Base-by-base conservation (phyloP, 2,888 invertebrate species). In the Alloscopus bannaensis region DNA sequence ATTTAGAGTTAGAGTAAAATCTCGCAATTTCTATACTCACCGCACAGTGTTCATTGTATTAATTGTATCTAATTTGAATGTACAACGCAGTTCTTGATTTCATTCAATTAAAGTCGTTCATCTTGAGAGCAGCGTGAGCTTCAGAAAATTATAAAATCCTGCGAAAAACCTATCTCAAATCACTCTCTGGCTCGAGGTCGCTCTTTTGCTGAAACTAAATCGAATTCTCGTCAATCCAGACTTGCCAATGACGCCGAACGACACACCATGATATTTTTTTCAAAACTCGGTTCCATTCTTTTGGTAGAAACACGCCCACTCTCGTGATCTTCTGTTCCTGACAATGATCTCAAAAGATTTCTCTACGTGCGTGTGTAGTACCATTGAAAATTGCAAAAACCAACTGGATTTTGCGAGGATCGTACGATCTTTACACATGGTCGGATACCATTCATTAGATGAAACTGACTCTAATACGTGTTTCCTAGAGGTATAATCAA, bases 391-490 rank as follows among this genome's bases (percentile, higher is more conserved):
- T 13, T 8, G 13, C 6, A 8, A 6, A 36, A 36, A 8, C 6
- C 6, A 36, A 36, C 13, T 13, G 6, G 36, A 36, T 36, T 8
- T 36, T 13, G 36, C 6, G 13, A 8, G 50, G 50, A 50, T 50
- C 50, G 22, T 50, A 50, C 50, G 50, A 50, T 36, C 36, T 13
- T 36, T 13, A n/a, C n/a, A n/a, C n/a, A n/a, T 36, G 36, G 6
- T 36, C 8, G 13, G 36, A 36, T 20, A 50, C 50, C 22, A 11
- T 50, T 18, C 20, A 50, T 50, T 50, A 50, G 50, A 50, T 50
- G 22, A 13, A 18, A 36, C 36, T 13, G 13, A 36, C 36, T 8
- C 6, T 13, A 36, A 8, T 13, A 36, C 6, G 36, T 8, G 36
- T 36, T n/a, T n/a, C n/a, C 36, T 36, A 8, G 6, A 36, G 36